Percentiles rank a stretch among this genome's conserved stretches.
These are phyloP conservation scores for Siniperca chuatsi DNA, from an alignment of 2,113 vertebrate species.

Conservation along the genomic window DNA sequence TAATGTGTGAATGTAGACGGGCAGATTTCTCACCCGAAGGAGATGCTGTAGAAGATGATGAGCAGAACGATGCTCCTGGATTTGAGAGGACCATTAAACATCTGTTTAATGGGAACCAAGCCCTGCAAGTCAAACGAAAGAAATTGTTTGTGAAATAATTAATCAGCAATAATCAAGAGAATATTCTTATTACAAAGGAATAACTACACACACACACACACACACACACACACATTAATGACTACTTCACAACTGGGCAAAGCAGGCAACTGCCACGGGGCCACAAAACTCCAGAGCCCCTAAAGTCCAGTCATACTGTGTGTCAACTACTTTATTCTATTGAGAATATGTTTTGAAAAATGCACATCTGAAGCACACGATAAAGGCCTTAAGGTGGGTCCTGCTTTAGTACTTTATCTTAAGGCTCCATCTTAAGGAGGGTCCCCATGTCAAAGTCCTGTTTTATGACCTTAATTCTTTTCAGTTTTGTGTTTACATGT, in stretches of 20 bases:
- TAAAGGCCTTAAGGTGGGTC: background rate
- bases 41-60: constrained; percentile 85
- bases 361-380: background rate
- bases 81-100: constrained; percentile 68
- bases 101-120: constrained; percentile 68
- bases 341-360: background rate
- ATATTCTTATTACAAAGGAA: background rate
- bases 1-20: background rate
- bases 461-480: background rate
- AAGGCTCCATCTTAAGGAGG: background rate
- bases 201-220: background rate
- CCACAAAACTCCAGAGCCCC: background rate
- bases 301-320: background rate
- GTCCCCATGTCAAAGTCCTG: background rate
- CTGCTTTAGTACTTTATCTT: background rate
- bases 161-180: background rate
- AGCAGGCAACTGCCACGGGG: too few species aligned
- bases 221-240: background rate
- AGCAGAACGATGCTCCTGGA: constrained; percentile 75
- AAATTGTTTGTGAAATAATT: background rate
- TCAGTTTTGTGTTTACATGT: background rate
- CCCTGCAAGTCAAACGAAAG: constrained; percentile 60
- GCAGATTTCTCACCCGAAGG: constrained; percentile 81
- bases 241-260: background rate
- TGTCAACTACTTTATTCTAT: too few species aligned